Conservation (phyloP, 2,113 vertebrate genomes). For the Charadrius vociferus region DNA sequence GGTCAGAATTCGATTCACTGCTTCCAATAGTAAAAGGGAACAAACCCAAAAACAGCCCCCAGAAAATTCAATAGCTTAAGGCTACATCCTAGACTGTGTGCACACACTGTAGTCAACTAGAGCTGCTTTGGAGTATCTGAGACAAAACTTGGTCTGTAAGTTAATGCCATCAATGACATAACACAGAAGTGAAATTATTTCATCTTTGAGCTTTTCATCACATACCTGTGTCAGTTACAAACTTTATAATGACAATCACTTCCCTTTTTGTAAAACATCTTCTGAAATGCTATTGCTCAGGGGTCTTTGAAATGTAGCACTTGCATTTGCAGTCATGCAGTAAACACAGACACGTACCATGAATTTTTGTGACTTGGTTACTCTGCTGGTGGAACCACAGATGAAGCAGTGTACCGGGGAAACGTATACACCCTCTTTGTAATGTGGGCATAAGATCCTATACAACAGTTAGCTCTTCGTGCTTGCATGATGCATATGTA, state of each 20-base stretch:
- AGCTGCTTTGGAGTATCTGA: neutral
- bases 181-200: neutral
- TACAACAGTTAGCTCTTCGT: neutral
- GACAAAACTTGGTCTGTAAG: neutral
- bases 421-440: neutral
- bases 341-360: neutral
- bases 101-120: neutral
- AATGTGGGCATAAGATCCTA: neutral
- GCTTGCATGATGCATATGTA: neutral
- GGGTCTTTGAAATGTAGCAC: neutral
- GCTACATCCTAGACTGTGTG: neutral
- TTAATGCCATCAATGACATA: neutral
- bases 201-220: constrained; percentile 8
- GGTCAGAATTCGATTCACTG: neutral
- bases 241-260: neutral
- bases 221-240: neutral
- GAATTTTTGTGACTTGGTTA: neutral
- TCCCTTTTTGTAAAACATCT: neutral
- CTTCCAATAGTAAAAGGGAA: neutral
- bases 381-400: neutral
- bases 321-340: neutral
- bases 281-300: neutral
- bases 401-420: neutral
- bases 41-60: neutral
- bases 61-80: constrained; percentile 38